Evolutionary conservation across 2,113 vertebrate genomes (phyloP).

Genomic region (Phalacrocorax aristotelis): DNA sequence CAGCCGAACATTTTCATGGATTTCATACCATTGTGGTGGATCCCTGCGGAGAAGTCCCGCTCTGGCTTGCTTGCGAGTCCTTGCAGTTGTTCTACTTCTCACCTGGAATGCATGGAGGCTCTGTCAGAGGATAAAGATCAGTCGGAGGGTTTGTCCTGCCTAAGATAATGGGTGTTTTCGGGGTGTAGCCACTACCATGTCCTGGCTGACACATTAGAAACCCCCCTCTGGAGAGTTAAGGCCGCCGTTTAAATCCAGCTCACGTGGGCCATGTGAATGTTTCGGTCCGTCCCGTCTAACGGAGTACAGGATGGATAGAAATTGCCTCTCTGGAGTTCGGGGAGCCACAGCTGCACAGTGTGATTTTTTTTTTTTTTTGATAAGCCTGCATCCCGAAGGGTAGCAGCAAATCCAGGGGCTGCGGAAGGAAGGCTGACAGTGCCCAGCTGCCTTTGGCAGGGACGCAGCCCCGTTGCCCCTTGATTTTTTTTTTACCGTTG

Average conservation of each 20-base stretch:
- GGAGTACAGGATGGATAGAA: background rate
- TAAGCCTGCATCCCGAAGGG: background rate
- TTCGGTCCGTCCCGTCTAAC: background rate
- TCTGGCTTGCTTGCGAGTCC: background rate
- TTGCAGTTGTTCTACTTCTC: background rate
- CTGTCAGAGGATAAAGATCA: background rate
- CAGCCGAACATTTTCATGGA: background rate
- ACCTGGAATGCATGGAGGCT: background rate
- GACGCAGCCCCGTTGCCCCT: too few relatives aligned
- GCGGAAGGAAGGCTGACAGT: background rate
- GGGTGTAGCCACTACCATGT: too few relatives aligned
- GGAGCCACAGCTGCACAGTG: background rate
- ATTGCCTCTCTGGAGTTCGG: background rate
- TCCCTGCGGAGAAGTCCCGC: background rate
- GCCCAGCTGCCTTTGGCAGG: background rate
- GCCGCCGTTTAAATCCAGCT: too few relatives aligned
- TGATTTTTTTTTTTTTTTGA: background rate
- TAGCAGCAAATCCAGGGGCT: background rate
- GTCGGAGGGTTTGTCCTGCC: background rate
- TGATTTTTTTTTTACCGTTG: background rate
- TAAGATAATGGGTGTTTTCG: background rate
- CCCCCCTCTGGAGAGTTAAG: background rate
- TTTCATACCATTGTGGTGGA: rapidly evolving
- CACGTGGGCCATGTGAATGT: background rate
- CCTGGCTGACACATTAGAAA: background rate